Conservation (phyloP, 2,888 invertebrate species). For the Dasypogon diadema region DNA sequence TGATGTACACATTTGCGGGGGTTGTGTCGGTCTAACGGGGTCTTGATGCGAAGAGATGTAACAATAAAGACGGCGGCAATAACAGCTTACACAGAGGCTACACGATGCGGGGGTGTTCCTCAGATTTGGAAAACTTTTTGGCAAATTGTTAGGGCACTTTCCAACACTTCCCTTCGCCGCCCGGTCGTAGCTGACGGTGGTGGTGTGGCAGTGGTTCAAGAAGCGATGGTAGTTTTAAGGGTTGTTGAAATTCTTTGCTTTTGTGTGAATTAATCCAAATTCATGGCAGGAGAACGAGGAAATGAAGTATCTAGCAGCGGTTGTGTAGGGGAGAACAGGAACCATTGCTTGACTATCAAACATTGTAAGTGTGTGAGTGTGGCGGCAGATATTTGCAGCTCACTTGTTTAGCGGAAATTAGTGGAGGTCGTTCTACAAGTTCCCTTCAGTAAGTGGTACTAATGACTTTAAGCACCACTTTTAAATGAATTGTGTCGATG, state of each 20-base stretch:
- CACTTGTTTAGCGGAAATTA: too few relatives aligned
- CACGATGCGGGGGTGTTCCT: too few relatives aligned
- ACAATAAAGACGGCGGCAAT: slow-evolving; percentile 8
- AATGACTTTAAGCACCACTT: too few relatives aligned
- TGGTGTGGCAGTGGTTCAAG: not conserved
- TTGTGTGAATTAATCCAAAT: not conserved
- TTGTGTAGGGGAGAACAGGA: not conserved
- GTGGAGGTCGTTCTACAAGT: too few relatives aligned
- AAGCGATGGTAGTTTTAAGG: too few relatives aligned
- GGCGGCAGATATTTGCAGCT: too few relatives aligned
- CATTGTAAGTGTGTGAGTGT: not conserved
- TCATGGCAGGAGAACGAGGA: not conserved
- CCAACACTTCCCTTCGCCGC: not conserved
- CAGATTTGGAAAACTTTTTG: too few relatives aligned
- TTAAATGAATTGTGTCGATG: too few relatives aligned
- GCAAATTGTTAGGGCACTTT: not conserved
- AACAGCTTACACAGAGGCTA: too few relatives aligned
- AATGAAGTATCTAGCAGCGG: not conserved
- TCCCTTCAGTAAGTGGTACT: slow-evolving; percentile 16
- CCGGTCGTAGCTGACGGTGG: not conserved
- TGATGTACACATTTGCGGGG: not conserved
- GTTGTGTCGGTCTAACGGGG: not conserved
- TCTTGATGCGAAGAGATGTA: not conserved
- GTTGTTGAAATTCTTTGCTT: not conserved
- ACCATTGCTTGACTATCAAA: slow-evolving; percentile 6